Evolutionary conservation across 2,888 invertebrate genomes (phyloP), one percentile per base, ranked within the genome.

Genomic region (Salticus scenicus): DNA sequence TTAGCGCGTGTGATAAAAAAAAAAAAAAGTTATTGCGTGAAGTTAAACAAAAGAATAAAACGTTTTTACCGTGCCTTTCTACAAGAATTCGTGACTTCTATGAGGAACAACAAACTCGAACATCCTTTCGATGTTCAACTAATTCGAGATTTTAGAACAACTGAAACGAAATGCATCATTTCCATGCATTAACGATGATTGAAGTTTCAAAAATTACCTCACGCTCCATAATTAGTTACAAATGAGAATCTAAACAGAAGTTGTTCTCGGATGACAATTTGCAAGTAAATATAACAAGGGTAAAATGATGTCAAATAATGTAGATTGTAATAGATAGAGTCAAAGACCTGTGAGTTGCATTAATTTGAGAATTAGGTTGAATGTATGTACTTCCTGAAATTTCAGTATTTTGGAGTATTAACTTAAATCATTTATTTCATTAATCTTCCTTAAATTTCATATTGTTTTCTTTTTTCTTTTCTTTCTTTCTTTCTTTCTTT

Each of bases 81-180:
- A 78, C n/a, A 63, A 37, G 71, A 20, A 24, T 71, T 42, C 71
- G 71, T 79, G 78, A 80, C 73, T 67, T 30, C 33, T 14, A 24
- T 24, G 4, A 7, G 4, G 17, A 57, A 57, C 24, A 24, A 24
- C 57, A 24, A 5, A 7, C 14, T 57, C 5, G 20, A n/a, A 24
- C 24, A 24, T 57, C 24, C 20, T 24, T 7, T 5, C 1, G 24
- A 57, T 7, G 24, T 57, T 57, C 1, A 7, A 5, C 5, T 57
- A 24, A 7, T 47, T 10, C 47, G 17, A n/a, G 47, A 37, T 37
- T 5, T 12, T 24, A 57, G 57, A 57, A 57, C n/a, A n/a, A 24
- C 8, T 57, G 12, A 24, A 57, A 57, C 24, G 4, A n/a, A 57
- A 57, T 5, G 24, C 42, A 12, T 47, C 24, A 5, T 24, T 57